Percentiles rank a stretch among this genome's conserved stretches.
phyloP scores from a whole-genome alignment of 2,888 invertebrate genomes.

The Eledone cirrhosa region DNA sequence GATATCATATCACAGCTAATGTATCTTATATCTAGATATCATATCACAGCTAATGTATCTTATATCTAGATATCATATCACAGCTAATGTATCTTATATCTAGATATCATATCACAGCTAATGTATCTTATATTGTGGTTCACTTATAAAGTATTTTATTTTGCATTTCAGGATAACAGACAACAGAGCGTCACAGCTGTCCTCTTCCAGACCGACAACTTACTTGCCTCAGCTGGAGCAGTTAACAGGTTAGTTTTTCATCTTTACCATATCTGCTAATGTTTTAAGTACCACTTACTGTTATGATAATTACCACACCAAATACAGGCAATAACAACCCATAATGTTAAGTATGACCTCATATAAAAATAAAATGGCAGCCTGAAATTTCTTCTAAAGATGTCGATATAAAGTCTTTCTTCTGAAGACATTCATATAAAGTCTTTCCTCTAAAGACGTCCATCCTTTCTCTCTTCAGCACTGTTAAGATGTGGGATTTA shows the following conservation, averaged over 20 bases:
- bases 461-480: slow-evolving; percentile 58
- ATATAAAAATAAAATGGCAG: too few relatives aligned
- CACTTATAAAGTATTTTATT: neutral
- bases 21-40: too few relatives aligned
- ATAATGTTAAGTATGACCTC: too few relatives aligned
- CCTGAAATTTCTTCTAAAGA: neutral
- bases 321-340: too few relatives aligned
- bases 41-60: too few relatives aligned
- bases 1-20: too few relatives aligned
- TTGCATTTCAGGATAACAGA: slow-evolving; percentile 45
- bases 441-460: slow-evolving; percentile 27
- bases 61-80: too few relatives aligned
- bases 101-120: too few relatives aligned
- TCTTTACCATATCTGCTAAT: neutral
- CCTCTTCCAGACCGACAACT: slow-evolving; percentile 81
- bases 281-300: too few relatives aligned
- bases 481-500: slow-evolving; percentile 88
- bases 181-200: slow-evolving; percentile 78
- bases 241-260: slow-evolving; percentile 78
- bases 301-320: too few relatives aligned
- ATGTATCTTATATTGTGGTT: neutral
- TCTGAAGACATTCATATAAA: slow-evolving; percentile 13
- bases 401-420: neutral
- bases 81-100: too few relatives aligned
- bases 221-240: slow-evolving; percentile 85